Evolutionary conservation across 2,797 vertebrate species (phyloP).

Genomic region (Setipinna tenuifilis): DNA sequence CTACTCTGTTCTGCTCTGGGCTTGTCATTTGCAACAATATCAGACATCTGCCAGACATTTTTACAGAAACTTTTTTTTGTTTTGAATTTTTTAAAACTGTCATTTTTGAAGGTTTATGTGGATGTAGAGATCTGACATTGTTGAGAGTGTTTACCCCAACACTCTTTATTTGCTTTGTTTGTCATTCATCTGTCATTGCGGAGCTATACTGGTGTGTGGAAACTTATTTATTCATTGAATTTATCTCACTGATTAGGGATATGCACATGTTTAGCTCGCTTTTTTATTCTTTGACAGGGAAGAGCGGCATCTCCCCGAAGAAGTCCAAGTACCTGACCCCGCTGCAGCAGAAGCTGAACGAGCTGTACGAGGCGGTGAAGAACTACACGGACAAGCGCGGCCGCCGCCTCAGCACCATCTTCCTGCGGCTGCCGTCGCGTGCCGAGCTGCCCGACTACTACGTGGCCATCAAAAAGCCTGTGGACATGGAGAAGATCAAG

Average conservation of each 20-base stretch:
- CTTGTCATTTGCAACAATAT: not conserved
- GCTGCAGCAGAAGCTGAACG: conserved; percentile 95
- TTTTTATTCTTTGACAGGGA: conserved; percentile 75
- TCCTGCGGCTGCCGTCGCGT: conserved; percentile 93
- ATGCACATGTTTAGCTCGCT: not conserved
- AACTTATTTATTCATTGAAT: too few species aligned
- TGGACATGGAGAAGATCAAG: conserved; percentile 98
- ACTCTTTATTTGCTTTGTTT: too few species aligned
- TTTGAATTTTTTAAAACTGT: not conserved
- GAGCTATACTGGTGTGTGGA: too few species aligned
- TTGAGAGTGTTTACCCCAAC: too few species aligned
- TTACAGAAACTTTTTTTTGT: not conserved
- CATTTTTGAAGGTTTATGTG: too few species aligned
- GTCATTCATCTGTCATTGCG: too few species aligned
- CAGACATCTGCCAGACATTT: not conserved
- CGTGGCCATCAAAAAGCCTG: conserved; percentile 93
- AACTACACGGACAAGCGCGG: conserved; percentile 96
- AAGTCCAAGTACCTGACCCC: conserved; percentile 97
- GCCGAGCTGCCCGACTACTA: conserved; percentile 97
- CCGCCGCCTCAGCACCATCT: conserved; percentile 95
- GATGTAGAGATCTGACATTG: too few species aligned
- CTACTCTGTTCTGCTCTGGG: too few species aligned
- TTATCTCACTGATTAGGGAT: too few species aligned
- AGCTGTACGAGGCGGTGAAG: conserved; percentile 98
- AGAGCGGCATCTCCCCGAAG: conserved; percentile 92